Percentiles rank a stretch among this genome's conserved stretches.
These are phyloP conservation scores for Dreissena rostriformis DNA, from an alignment of 1,140 invertebrate species.

Conservation along the genomic window DNA sequence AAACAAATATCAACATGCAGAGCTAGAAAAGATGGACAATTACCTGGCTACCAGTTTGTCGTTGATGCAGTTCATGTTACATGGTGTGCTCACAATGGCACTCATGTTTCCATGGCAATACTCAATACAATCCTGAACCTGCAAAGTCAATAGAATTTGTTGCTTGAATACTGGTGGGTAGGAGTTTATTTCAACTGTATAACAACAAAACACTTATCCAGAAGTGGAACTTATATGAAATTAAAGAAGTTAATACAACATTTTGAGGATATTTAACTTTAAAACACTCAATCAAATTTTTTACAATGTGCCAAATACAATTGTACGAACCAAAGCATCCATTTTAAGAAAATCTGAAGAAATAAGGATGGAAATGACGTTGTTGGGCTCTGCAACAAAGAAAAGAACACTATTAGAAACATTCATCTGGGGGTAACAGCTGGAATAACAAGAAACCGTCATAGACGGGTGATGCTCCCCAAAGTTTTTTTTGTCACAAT, in stretches of 20 bases:
- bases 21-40: conserved; percentile 16
- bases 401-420: background rate
- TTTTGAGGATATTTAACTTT: no score
- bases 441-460: no score
- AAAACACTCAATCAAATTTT: no score
- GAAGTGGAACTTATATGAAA: no score
- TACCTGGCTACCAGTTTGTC: conserved; percentile 78
- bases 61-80: conserved; percentile 81
- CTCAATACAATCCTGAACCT: conserved; percentile 79
- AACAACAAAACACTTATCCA: no score
- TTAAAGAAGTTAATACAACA: no score
- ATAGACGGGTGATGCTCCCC: no score
- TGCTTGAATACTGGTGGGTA: no score
- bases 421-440: no score
- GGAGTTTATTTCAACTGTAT: no score
- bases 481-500: no score
- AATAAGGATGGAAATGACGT: conserved; percentile 94
- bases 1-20: no score
- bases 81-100: conserved; percentile 77
- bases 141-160: conserved; percentile 4
- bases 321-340: conserved; percentile 88
- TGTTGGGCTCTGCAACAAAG: conserved; percentile 87
- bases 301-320: background rate
- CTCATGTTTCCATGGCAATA: conserved; percentile 79
- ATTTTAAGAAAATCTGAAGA: conserved; percentile 97